Conservation (phyloP, 2,888 invertebrate genomes). For the Pseudoips prasinana region DNA sequence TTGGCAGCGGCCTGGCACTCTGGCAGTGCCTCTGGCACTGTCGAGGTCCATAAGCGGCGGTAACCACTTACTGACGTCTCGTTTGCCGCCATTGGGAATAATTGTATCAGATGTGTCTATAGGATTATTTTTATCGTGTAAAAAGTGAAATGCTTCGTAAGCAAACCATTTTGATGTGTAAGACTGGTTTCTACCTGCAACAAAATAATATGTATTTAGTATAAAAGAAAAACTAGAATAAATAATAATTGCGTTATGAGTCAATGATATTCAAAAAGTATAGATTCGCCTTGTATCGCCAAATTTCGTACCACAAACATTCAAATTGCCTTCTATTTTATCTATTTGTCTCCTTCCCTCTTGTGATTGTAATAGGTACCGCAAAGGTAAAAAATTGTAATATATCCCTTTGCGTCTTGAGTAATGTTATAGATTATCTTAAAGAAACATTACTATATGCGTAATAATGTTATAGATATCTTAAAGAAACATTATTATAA, state of each 20-base stretch:
- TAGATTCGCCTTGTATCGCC: slow-evolving; percentile 1
- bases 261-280: slow-evolving; percentile 4
- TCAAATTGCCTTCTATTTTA: slow-evolving; percentile 3
- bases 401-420: too few relatives aligned
- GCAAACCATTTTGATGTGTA: slow-evolving; percentile 14
- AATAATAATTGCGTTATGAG: slow-evolving; percentile 2
- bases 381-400: too few relatives aligned
- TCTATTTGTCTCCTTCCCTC: slow-evolving; percentile 6
- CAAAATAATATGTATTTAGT: slow-evolving; percentile 1
- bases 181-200: slow-evolving; percentile 1
- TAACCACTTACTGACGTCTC: slow-evolving; percentile 3
- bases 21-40: slow-evolving; percentile 4
- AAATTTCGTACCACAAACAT: slow-evolving; percentile 1
- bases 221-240: neutral
- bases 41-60: slow-evolving; percentile 4
- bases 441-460: too few relatives aligned
- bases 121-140: slow-evolving; percentile 12
- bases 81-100: slow-evolving; percentile 9
- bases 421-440: too few relatives aligned
- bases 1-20: slow-evolving; percentile 4
- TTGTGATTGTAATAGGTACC: too few relatives aligned
- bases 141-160: slow-evolving; percentile 13
- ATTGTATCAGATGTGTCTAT: slow-evolving; percentile 8
- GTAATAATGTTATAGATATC: too few relatives aligned
- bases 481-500: too few relatives aligned